Evolutionary conservation across 2,888 invertebrate genomes (phyloP).

Genomic region (Venusia cambrica): DNA sequence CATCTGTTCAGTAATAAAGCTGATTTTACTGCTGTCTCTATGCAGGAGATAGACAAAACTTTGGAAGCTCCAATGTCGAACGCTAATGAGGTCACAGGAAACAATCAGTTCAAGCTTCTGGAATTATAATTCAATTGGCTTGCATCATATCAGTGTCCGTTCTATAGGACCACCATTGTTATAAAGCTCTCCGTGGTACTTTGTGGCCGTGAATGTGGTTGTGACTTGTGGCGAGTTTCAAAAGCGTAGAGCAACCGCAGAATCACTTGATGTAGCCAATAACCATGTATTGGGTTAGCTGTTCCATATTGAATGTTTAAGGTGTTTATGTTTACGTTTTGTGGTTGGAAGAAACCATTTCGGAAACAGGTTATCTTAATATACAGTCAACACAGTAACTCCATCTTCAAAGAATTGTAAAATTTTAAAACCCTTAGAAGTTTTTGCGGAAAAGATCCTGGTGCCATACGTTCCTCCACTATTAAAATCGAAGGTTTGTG

Average conservation of each 20-base stretch:
- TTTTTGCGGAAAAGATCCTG: too few relatives aligned
- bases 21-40: slow-evolving; percentile 30
- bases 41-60: slow-evolving; percentile 37
- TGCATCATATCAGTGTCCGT: too few relatives aligned
- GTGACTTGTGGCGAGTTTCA: slow-evolving; percentile 16
- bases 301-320: slow-evolving; percentile 25
- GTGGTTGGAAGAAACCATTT: slow-evolving; percentile 21
- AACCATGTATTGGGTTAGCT: too few relatives aligned
- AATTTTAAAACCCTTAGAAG: too few relatives aligned
- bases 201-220: slow-evolving; percentile 23
- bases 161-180: too few relatives aligned
- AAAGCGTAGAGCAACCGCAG: slow-evolving; percentile 20
- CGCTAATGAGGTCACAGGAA: slow-evolving; percentile 37
- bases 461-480: too few relatives aligned
- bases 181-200: slow-evolving; percentile 23
- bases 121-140: too few relatives aligned
- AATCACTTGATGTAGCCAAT: slow-evolving; percentile 18
- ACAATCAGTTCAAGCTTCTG: slow-evolving; percentile 31
- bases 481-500: too few relatives aligned
- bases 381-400: slow-evolving; percentile 10
- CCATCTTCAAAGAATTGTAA: slow-evolving; percentile 6
- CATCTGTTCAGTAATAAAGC: slow-evolving; percentile 35
- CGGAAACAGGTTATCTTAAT: slow-evolving; percentile 18
- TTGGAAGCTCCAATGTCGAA: slow-evolving; percentile 40
- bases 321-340: slow-evolving; percentile 26